Conservation (phyloP, 2,888 invertebrate genomes). For the Thereva unica region DNA sequence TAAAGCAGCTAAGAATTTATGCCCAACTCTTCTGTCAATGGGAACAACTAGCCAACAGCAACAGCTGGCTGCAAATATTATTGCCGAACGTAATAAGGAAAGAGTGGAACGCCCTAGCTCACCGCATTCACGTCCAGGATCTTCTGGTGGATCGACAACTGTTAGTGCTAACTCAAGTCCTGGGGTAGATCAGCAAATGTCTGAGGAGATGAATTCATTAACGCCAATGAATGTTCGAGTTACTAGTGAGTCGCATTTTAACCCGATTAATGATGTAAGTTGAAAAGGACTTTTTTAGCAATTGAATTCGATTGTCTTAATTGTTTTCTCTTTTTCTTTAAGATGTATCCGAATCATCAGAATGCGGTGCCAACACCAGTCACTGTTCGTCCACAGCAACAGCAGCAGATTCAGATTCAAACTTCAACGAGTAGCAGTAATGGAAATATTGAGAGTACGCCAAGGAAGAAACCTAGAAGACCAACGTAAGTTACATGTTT, state of each 20-base stretch:
- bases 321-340: conserved; percentile 26
- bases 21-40: conserved; percentile 55
- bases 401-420: conserved; percentile 24
- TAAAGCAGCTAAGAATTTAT: conserved; percentile 68
- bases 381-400: conserved; percentile 11
- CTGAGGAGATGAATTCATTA: conserved; percentile 50
- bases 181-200: conserved; percentile 64
- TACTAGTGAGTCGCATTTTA: conserved; percentile 53
- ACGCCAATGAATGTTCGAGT: conserved; percentile 49
- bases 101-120: conserved; percentile 49
- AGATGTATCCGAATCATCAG: conserved; percentile 55
- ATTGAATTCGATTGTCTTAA: neutral
- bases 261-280: conserved; percentile 57
- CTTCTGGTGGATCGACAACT: conserved; percentile 76
- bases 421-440: conserved; percentile 51
- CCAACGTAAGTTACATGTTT: conserved; percentile 69
- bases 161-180: conserved; percentile 86
- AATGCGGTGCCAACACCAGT: conserved; percentile 25
- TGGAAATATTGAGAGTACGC: conserved; percentile 63
- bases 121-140: conserved; percentile 53
- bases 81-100: conserved; percentile 34
- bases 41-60: conserved; percentile 18
- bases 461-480: conserved; percentile 90
- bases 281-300: neutral
- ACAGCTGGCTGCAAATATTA: conserved; percentile 8